Conservation (phyloP, 2,888 invertebrate genomes). For the Conchocele bisecta region DNA sequence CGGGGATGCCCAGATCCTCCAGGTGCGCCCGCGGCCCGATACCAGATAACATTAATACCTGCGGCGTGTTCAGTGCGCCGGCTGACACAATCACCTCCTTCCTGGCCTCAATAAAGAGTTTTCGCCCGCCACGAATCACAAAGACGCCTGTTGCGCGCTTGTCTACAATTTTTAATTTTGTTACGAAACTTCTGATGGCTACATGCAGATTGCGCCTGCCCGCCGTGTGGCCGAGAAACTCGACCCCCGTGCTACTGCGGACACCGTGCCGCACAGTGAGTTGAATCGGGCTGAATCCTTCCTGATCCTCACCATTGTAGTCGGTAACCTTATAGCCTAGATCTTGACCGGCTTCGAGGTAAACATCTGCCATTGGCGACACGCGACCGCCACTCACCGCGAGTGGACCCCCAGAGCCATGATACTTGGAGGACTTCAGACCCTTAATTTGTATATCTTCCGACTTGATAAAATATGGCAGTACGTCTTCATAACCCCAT, state of each 20-base stretch:
- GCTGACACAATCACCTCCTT: constrained; percentile 78
- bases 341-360: constrained; percentile 85
- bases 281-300: constrained; percentile 38
- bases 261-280: constrained; percentile 61
- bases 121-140: constrained; percentile 55
- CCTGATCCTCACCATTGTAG: constrained; percentile 65
- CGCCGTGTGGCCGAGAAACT: constrained; percentile 70
- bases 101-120: constrained; percentile 55
- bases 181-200: constrained; percentile 53
- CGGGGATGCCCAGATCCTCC: constrained; percentile 72
- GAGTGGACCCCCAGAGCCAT: constrained; percentile 74
- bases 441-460: constrained; percentile 81
- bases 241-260: constrained; percentile 74
- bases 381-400: constrained; percentile 63
- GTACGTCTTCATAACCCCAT: constrained; percentile 93
- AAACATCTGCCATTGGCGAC: constrained; percentile 67
- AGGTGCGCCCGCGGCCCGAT: constrained; percentile 80
- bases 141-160: constrained; percentile 67
- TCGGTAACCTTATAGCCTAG: constrained; percentile 85
- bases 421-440: constrained; percentile 67
- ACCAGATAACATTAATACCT: constrained; percentile 79
- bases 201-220: constrained; percentile 67
- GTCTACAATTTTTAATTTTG: constrained; percentile 62
- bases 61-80: constrained; percentile 79
- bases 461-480: constrained; percentile 85